Evolutionary conservation across 2,888 invertebrate genomes (phyloP).

Genomic region (Xanthia icteritia): DNA sequence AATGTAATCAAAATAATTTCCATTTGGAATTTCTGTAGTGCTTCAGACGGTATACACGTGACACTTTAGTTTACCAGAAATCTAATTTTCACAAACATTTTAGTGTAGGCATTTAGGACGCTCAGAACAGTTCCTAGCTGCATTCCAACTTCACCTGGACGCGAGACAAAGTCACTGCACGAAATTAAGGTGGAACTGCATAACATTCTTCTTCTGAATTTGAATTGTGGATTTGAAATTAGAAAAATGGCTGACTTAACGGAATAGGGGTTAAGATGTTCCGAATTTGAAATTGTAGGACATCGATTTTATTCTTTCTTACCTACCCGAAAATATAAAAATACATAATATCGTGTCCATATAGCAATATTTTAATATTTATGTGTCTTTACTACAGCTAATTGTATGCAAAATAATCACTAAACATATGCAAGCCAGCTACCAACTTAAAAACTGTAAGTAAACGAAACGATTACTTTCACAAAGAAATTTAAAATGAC

Average conservation of each 20-base stretch:
- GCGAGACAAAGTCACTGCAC: conserved; percentile 53
- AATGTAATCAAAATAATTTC: conserved; percentile 59
- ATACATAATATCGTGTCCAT: neutral
- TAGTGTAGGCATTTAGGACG: conserved; percentile 58
- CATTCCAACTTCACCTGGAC: conserved; percentile 55
- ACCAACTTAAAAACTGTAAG: conserved; percentile 59
- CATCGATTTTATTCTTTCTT: neutral
- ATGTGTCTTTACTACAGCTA: conserved; percentile 13
- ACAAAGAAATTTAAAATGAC: conserved; percentile 72
- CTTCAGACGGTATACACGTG: conserved; percentile 30
- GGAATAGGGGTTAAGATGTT: neutral
- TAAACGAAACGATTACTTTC: conserved; percentile 65
- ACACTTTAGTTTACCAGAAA: conserved; percentile 61
- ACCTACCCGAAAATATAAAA: neutral
- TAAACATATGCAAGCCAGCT: conserved; percentile 47
- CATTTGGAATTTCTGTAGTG: conserved; percentile 49
- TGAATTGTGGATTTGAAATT: conserved; percentile 27
- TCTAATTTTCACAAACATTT: conserved; percentile 73
- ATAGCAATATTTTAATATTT: conserved; percentile 34
- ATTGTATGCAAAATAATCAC: conserved; percentile 51
- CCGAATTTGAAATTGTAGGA: conserved; percentile 6
- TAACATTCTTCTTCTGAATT: conserved; percentile 50
- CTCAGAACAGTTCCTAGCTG: conserved; percentile 45
- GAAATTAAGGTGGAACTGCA: conserved; percentile 56
- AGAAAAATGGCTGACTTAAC: conserved; percentile 4